A percentile compares a stretch with the other conserved stretches of the same genome.
Evolutionary conservation across 1,140 invertebrate genomes (phyloP).

Genomic region (Halesus radiatus): DNA sequence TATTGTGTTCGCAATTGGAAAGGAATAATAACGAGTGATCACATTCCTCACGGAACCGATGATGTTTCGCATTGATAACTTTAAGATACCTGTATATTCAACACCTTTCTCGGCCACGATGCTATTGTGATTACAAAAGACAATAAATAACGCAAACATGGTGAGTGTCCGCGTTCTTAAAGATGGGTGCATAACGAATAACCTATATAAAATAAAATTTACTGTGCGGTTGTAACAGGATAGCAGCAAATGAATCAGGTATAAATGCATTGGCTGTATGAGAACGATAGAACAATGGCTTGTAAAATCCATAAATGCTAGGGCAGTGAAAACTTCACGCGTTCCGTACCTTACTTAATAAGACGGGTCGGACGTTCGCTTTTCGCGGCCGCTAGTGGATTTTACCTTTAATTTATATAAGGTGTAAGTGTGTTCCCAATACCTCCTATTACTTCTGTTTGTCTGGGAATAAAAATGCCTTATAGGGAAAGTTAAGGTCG

Average conservation of each 20-base stretch:
- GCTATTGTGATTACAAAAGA: slow-evolving; percentile 9
- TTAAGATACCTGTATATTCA: slow-evolving; percentile 21
- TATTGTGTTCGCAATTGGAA: not conserved
- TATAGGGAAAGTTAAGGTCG: not conserved
- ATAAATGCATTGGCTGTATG: slow-evolving; percentile 16
- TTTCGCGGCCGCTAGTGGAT: not conserved
- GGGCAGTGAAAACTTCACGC: slow-evolving; percentile 27
- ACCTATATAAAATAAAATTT: slow-evolving; percentile 38
- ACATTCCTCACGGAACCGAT: not conserved
- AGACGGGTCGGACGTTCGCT: slow-evolving; percentile 11
- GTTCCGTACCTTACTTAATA: slow-evolving; percentile 19
- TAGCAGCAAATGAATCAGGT: slow-evolving; percentile 37
- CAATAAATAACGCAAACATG: slow-evolving; percentile 9
- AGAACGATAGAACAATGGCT: slow-evolving; percentile 42
- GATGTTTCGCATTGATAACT: not conserved
- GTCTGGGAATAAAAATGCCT: not conserved
- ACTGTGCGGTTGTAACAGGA: slow-evolving; percentile 30
- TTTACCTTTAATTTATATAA: slow-evolving; percentile 9
- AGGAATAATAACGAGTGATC: not conserved
- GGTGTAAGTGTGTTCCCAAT: slow-evolving; percentile 1
- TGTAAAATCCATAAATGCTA: slow-evolving; percentile 44
- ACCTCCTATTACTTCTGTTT: not conserved
- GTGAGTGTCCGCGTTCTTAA: not conserved
- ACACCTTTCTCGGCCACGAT: slow-evolving; percentile 4
- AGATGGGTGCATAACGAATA: slow-evolving; percentile 1